Percentiles rank a stretch among this genome's conserved stretches.
phyloP scores from a whole-genome alignment of 2,113 vertebrate genomes.

The Nanger granti region DNA sequence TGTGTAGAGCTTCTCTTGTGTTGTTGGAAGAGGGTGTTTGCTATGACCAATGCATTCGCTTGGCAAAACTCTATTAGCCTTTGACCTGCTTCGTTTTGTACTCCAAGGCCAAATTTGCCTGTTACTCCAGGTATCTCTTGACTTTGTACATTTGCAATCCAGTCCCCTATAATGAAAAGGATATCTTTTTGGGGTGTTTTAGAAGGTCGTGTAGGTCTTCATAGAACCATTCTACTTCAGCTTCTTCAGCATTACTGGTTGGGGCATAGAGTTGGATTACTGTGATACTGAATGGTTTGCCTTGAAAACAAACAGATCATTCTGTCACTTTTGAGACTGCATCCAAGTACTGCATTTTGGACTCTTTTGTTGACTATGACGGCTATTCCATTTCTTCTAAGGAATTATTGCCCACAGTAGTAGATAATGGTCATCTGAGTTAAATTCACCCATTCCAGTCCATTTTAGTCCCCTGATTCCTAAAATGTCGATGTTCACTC shows the following conservation, averaged over 20 bases:
- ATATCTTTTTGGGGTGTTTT: neutral
- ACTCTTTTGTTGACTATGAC: no score
- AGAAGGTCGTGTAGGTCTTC: neutral
- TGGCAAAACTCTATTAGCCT: neutral
- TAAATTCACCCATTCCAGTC: no score
- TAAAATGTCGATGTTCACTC: no score
- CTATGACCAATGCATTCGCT: neutral
- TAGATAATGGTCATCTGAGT: no score
- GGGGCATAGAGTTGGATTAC: neutral
- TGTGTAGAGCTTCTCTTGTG: neutral
- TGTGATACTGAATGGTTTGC: neutral
- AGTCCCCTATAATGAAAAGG: neutral
- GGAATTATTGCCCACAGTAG: no score
- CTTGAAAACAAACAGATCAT: neutral
- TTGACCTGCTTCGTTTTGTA: neutral
- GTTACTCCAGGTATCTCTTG: neutral
- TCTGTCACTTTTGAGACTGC: no score
- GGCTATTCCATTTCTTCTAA: no score
- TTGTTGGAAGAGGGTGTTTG: neutral
- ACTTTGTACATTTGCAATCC: neutral
- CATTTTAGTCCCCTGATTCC: no score
- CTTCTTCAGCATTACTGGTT: neutral
- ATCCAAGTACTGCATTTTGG: no score
- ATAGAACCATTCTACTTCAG: neutral
- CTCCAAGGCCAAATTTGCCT: neutral